Evolutionary conservation across 2,888 invertebrate species (phyloP).

Genomic region (Tenthredo livida): DNA sequence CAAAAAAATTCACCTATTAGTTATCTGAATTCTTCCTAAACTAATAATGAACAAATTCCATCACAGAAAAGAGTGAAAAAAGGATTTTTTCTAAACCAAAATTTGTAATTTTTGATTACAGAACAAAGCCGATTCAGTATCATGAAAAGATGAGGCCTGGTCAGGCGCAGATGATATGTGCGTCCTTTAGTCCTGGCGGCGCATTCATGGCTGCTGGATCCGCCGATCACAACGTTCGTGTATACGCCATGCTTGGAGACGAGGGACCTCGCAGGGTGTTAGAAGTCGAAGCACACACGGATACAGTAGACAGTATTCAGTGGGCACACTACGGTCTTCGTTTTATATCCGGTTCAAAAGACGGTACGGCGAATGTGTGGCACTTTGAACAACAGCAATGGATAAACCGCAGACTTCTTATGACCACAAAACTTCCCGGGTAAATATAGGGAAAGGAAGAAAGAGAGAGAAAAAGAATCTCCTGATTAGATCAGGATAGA

Average conservation of each 20-base stretch:
- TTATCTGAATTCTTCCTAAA: not conserved
- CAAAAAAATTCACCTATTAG: conserved; percentile 56
- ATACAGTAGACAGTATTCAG: conserved; percentile 96
- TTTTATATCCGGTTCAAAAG: conserved; percentile 97
- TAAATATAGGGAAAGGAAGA: conserved; percentile 66
- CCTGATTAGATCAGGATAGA: conserved; percentile 60
- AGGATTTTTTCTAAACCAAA: not conserved
- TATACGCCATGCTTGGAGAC: conserved; percentile 90
- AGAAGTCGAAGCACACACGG: conserved; percentile 85
- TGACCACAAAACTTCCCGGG: conserved; percentile 83
- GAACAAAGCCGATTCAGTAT: conserved; percentile 93
- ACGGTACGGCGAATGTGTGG: conserved; percentile 97
- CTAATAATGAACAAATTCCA: not conserved
- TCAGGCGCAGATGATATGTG: conserved; percentile 97
- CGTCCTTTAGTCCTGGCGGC: conserved; percentile 93
- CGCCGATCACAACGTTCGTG: conserved; percentile 95
- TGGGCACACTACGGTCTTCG: conserved; percentile 94
- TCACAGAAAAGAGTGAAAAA: not conserved
- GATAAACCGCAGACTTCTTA: conserved; percentile 88
- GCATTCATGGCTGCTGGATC: conserved; percentile 96
- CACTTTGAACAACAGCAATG: conserved; percentile 94
- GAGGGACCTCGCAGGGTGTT: conserved; percentile 87
- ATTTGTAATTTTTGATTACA: conserved; percentile 74
- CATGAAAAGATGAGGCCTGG: conserved; percentile 96
- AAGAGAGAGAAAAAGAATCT: conserved; percentile 23